Percentiles rank a stretch among this genome's conserved stretches.
phyloP scores from a whole-genome alignment of 1,140 invertebrate genomes.

The Eriocheir sinensis region DNA sequence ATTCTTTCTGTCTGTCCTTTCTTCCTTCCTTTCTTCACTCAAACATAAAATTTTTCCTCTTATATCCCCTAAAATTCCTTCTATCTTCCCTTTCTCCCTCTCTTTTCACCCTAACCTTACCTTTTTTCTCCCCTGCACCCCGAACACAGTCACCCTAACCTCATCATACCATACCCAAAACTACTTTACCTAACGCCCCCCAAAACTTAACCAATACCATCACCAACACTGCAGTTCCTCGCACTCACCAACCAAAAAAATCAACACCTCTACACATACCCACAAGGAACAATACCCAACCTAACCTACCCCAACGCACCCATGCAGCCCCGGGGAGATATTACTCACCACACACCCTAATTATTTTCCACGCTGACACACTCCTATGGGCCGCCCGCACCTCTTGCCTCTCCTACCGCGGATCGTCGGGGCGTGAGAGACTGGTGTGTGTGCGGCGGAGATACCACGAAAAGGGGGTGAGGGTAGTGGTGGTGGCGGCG shows the following conservation, averaged over 20 bases:
- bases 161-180: too few relatives aligned
- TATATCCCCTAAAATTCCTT: background rate
- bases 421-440: background rate
- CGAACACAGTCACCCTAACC: too few relatives aligned
- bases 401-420: background rate
- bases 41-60: background rate
- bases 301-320: too few relatives aligned
- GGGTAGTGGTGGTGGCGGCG: background rate
- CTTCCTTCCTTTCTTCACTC: background rate
- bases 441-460: conserved; percentile 25
- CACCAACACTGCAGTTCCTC: too few relatives aligned
- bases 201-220: too few relatives aligned
- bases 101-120: background rate
- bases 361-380: conserved; percentile 26
- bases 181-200: too few relatives aligned
- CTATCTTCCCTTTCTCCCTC: background rate
- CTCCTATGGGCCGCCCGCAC: background rate
- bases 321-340: background rate
- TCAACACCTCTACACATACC: too few relatives aligned
- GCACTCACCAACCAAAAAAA: too few relatives aligned
- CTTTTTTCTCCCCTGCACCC: background rate
- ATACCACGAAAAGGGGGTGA: too few relatives aligned
- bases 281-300: too few relatives aligned
- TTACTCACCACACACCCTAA: background rate
- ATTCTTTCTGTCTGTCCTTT: background rate